Conservation (phyloP, 2,113 vertebrate species). For the Myrmecobius fasciatus region DNA sequence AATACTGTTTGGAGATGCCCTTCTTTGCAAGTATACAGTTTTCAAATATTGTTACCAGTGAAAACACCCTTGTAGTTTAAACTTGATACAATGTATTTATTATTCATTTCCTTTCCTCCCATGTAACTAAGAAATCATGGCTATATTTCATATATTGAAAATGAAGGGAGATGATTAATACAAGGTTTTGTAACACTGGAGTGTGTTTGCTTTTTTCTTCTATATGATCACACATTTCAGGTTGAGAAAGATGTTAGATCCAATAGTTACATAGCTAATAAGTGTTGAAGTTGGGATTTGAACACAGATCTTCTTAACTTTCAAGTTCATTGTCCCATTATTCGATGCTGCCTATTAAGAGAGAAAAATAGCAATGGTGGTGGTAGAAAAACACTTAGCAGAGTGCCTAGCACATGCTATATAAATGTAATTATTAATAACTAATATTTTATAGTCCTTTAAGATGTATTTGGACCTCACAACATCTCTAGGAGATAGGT, state of each 20-base stretch:
- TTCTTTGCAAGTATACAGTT: conserved; percentile 91
- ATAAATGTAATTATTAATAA: not conserved
- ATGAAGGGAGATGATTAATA: conserved; percentile 92
- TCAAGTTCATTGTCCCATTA: not conserved
- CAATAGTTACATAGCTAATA: not conserved
- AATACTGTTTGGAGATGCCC: conserved; percentile 87
- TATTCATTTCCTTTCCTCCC: conserved; percentile 89
- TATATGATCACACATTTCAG: not conserved
- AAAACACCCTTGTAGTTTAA: conserved; percentile 85
- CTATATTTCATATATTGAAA: conserved; percentile 90
- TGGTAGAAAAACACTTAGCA: not conserved
- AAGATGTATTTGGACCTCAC: not conserved
- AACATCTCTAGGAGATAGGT: not conserved
- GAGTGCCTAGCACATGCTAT: not conserved
- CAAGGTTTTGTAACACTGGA: conserved; percentile 91
- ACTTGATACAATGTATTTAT: conserved; percentile 90
- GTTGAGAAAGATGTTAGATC: not conserved
- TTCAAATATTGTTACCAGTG: conserved; percentile 89
- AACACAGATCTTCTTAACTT: not conserved
- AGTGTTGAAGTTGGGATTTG: not conserved
- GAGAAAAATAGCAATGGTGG: not conserved
- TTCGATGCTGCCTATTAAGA: not conserved
- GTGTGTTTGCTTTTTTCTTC: conserved; percentile 77
- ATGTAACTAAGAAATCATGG: conserved; percentile 86
- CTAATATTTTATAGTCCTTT: not conserved